A percentile compares a stretch with the other conserved stretches of the same genome.
Evolutionary conservation across 2,888 invertebrate genomes (phyloP).

Genomic region (Mantis religiosa): DNA sequence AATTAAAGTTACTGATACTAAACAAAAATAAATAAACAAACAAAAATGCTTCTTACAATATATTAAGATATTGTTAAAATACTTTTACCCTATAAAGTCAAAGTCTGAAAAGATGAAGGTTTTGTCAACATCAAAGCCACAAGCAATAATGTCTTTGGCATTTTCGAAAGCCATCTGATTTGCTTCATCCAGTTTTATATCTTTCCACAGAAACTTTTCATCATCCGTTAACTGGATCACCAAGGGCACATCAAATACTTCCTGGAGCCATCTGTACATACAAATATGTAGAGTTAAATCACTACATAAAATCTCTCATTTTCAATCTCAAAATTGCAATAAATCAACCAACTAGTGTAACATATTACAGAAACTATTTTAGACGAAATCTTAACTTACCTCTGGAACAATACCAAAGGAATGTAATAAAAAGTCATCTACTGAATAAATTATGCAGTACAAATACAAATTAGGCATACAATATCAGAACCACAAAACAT

Average conservation of each 20-base stretch:
- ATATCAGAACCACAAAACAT: too few relatives aligned
- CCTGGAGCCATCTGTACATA: constrained; percentile 82
- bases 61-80: background rate
- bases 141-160: constrained; percentile 95
- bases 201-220: constrained; percentile 96
- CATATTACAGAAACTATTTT: too few relatives aligned
- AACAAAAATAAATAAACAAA: background rate
- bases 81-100: constrained; percentile 81
- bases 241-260: constrained; percentile 90
- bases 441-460: too few relatives aligned
- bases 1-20: too few relatives aligned
- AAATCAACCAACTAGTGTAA: too few relatives aligned
- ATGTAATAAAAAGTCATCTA: too few relatives aligned
- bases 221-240: constrained; percentile 98
- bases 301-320: background rate
- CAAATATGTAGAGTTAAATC: background rate
- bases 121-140: constrained; percentile 88
- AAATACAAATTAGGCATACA: too few relatives aligned
- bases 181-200: constrained; percentile 83
- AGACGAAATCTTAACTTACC: too few relatives aligned
- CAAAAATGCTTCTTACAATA: background rate
- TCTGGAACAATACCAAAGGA: too few relatives aligned
- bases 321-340: too few relatives aligned
- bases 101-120: constrained; percentile 97
- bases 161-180: constrained; percentile 82